Conservation (phyloP, 2,888 invertebrate species). For the Gibbula magus region DNA sequence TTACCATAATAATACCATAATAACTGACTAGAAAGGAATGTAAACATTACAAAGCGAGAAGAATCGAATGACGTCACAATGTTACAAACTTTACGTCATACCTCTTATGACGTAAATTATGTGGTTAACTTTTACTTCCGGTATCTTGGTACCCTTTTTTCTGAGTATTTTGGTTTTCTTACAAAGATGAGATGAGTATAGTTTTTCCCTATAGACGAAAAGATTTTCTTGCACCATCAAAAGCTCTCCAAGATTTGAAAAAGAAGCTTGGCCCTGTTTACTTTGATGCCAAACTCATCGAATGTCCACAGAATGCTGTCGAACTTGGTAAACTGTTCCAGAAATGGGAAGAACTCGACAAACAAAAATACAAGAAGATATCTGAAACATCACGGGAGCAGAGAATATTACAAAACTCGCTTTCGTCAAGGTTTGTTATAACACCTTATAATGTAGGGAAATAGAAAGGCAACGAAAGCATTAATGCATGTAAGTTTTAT, state of each 20-base stretch:
- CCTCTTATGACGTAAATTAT: not conserved
- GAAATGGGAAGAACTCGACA: constrained; percentile 52
- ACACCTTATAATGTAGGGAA: too few relatives aligned
- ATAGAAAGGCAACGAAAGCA: too few relatives aligned
- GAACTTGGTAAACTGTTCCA: constrained; percentile 52
- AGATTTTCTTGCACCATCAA: constrained; percentile 48
- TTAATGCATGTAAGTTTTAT: too few relatives aligned
- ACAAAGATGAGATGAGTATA: constrained; percentile 22
- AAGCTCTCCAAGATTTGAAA: constrained; percentile 53
- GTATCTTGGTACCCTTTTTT: not conserved
- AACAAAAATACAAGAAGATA: constrained; percentile 42
- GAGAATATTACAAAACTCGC: constrained; percentile 32
- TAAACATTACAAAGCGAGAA: too few relatives aligned
- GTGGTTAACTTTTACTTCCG: not conserved
- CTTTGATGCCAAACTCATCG: constrained; percentile 51
- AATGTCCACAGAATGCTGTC: constrained; percentile 58
- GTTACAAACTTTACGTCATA: not conserved
- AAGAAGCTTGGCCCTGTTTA: constrained; percentile 52
- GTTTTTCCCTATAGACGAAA: not conserved
- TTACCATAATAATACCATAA: too few relatives aligned
- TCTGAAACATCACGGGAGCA: constrained; percentile 46
- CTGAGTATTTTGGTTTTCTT: not conserved
- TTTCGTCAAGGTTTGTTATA: constrained; percentile 5
- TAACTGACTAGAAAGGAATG: too few relatives aligned
- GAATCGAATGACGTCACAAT: too few relatives aligned